Base-by-base conservation (phyloP, 2,888 invertebrate species). In the Parelbella ahira region DNA sequence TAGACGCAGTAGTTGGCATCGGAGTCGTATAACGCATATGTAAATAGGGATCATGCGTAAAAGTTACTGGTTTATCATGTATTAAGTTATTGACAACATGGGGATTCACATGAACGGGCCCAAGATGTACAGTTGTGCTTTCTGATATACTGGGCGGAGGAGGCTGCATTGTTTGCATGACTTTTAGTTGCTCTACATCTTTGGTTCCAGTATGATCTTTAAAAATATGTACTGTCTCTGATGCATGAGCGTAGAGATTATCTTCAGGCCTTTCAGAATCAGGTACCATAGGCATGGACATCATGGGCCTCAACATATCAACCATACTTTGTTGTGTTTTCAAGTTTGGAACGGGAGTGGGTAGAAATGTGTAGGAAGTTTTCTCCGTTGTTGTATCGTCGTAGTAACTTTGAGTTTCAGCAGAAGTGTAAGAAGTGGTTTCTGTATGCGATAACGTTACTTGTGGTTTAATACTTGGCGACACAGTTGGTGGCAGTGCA, bases 141-240 rank as follows among this genome's bases (percentile, higher is more conserved):
- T 76, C 75, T 29, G 59, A 34, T 49, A 62, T 63, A 9, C 67
- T 60, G 1, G 75, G 64, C 1, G 89, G 88, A 18, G 90, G 90
- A 1, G 90, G 90, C 53, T 88, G 89, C 90, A 90, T 89, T n/a
- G 89, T 90, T 70, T 90, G 89, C 89, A 91, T 89, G 6, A 81
- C 80, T 61, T 89, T 77, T 47, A 90, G 60, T 56, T 76, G 60
- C n/a, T 51, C 30, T n/a, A 49, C 48, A 27, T 75, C 70, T 45
- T 74, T 68, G 2, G 63, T 57, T 19, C 54, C 52, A 10, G 66
- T 64, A 18, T 34, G 34, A 48, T 78, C 74, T 51, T 81, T 76
- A 54, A 68, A 84, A 43, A 86, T 61, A 34, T 86, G 80, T 46
- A 78, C 62, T 51, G 74, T 80, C 56, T 83, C 76, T 33, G 87